Base-by-base conservation (phyloP, 1,140 invertebrate species). In the Drosophila orosa region DNA sequence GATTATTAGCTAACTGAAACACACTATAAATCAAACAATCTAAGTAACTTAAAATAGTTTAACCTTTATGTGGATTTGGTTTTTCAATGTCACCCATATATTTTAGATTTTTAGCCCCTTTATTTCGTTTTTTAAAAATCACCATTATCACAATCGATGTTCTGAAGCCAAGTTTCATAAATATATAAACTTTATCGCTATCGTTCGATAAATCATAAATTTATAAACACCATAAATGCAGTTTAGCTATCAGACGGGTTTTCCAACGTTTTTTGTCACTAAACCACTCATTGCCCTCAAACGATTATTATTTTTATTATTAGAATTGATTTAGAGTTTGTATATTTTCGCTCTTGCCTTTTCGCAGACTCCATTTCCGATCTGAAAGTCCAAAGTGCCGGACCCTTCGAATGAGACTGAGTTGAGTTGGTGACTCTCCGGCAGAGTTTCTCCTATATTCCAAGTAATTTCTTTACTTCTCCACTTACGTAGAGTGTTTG, bases 401-500 rank as follows among this genome's bases (percentile, higher is more conserved):
- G 48, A 33, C 29, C 29, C 29, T 33, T 15, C 13, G 2, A 22
- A 8, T 10, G 13, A 33, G 48, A 52, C 48, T 52, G 19, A n/a
- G 7, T 22, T 22, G 17, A 19, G 13, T 15, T 22, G 8, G 27
- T 9, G 13, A 52, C 19, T 52, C 12, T 31, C 29, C 3, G 4
- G 19, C 50, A n/a, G 4, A 22, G 29, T 54, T 54, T 35, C 7
- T 15, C 50, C 19, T n/a, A 10, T 5, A 13, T 9, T 15, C 12
- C 13, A 3, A 24, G 50, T 35, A 10, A 22, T 9, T 54, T 19
- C 42, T 50, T 13, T 31, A 27, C 31, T 25, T 27, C 24, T 47
- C 45, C 24, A 27, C 45, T 48, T 15, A 31, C 29, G 47, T 54
- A 33, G 13, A 17, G 29, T 73, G 37, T 73, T 73, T 73, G 37